Evolutionary conservation across 1,140 invertebrate species (phyloP).

Genomic region (Phymorhynchus buccinoides): DNA sequence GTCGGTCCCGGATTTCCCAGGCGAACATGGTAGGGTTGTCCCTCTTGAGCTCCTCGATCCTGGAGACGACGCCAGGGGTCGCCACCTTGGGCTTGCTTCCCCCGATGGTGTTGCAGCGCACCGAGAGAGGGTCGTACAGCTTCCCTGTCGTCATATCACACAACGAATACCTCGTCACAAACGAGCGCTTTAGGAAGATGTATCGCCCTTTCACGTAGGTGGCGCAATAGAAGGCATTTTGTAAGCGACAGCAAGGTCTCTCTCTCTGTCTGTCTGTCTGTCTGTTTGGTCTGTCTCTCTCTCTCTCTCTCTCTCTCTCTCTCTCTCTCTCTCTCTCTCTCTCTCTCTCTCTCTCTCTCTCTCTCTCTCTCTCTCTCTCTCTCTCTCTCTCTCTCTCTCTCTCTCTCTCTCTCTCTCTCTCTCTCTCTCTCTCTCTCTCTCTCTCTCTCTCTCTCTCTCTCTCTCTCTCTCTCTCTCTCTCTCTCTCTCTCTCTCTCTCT

Average conservation of each 20-base stretch:
- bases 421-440: too few relatives aligned
- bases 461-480: too few relatives aligned
- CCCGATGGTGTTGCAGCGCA: slow-evolving; percentile 95
- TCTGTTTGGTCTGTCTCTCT: not conserved
- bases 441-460: too few relatives aligned
- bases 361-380: too few relatives aligned
- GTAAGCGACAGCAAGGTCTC: not conserved
- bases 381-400: too few relatives aligned
- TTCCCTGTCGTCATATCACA: slow-evolving; percentile 68
- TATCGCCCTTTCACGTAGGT: not conserved
- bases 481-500: too few relatives aligned
- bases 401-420: too few relatives aligned
- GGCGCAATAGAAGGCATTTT: not conserved
- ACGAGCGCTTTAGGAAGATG: not conserved
- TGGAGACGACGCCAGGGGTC: slow-evolving; percentile 96
- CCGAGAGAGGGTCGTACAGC: slow-evolving; percentile 89
- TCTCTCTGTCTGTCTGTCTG: slow-evolving; percentile 2
- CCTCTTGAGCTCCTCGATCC: slow-evolving; percentile 97
- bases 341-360: too few relatives aligned
- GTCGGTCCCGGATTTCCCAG: slow-evolving; percentile 98
- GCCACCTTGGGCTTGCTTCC: slow-evolving; percentile 99
- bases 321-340: not conserved
- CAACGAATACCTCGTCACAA: not conserved
- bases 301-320: not conserved
- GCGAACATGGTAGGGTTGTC: slow-evolving; percentile 99